Evolutionary conservation across 2,797 vertebrate genomes (phyloP), one percentile per base, ranked within the genome.

Genomic region (Acipenser oxyrinchus): DNA sequence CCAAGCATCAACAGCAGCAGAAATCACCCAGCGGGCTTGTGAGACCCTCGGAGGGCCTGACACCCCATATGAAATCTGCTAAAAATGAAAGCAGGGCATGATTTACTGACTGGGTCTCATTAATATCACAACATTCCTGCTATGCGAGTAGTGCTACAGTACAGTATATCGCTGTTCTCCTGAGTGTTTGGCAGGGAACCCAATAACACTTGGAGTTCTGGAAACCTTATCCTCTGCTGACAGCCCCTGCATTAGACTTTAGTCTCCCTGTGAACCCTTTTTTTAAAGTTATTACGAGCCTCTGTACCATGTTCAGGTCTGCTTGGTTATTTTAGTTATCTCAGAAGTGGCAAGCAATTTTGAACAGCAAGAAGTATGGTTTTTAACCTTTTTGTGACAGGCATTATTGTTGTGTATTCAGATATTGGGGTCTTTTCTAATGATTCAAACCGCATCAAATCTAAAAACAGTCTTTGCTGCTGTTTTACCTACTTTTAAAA

Each of bases 51-150:
- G 51, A n/a, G 63, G 63, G 68, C 63, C 64, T 55, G 10, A 23
- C 51, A 11, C 64, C 64, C 57, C 69, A 53, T 55, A 66, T 53
- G 58, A 63, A 60, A 66, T 51, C 37, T 62, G 64, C 64, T 70
- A 55, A 55, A 62, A 66, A 66, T 57, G 60, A 70, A 66, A 48
- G 49, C 64, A 13, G 55, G 60, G 37, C 37, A 66, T 65, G 53
- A 68, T 69, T 72, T 63, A 59, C 59, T 66, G 64, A 51, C 60
- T 7, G 64, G 50, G 59, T 66, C 69, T 70, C 23, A 62, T 66
- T 62, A 70, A 70, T 70, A 66, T 70, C 64, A 12, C n/a, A 66
- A 50, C 64, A 66, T 55, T 66, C 61, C 63, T 49, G 23, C 15
- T 63, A 12, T 13, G 49, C 10, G 60, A 49, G 55, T 48, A 15